Evolutionary conservation across 2,113 vertebrate genomes (phyloP).

Genomic region (Anas platyrhynchos): DNA sequence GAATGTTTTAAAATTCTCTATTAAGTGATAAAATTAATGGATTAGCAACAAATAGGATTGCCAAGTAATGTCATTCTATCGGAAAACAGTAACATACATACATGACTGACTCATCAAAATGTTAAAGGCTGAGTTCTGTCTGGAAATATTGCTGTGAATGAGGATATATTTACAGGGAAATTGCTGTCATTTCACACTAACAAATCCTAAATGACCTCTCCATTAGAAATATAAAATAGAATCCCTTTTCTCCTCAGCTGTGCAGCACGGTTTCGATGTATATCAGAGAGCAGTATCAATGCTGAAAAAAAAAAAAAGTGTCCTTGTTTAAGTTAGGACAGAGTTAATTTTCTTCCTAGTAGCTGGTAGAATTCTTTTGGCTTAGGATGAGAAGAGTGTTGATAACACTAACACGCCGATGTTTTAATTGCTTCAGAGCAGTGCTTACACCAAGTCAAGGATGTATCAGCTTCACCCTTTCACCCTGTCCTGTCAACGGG

Average conservation of each 20-base stretch:
- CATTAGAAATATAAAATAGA: background rate
- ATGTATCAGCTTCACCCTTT: too few relatives aligned
- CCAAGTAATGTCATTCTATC: background rate
- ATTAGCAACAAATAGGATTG: background rate
- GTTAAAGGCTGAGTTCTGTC: background rate
- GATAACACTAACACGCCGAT: too few relatives aligned
- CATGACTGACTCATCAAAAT: background rate
- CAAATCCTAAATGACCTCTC: background rate
- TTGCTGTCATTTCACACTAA: background rate
- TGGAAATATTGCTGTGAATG: background rate
- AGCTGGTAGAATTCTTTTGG: too few relatives aligned
- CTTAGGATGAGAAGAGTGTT: too few relatives aligned
- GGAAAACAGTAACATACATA: background rate
- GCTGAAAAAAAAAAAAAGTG: background rate
- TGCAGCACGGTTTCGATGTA: background rate
- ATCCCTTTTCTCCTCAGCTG: background rate
- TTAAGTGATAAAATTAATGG: background rate
- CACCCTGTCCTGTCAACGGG: too few relatives aligned
- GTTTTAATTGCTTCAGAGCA: too few relatives aligned
- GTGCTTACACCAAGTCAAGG: too few relatives aligned
- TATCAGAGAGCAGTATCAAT: background rate
- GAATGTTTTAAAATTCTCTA: fast-evolving
- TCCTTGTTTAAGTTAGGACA: too few relatives aligned
- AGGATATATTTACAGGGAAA: background rate
- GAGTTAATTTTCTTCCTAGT: too few relatives aligned